Conservation (phyloP, 2,888 invertebrate species). For the Sthenelais limicola region DNA sequence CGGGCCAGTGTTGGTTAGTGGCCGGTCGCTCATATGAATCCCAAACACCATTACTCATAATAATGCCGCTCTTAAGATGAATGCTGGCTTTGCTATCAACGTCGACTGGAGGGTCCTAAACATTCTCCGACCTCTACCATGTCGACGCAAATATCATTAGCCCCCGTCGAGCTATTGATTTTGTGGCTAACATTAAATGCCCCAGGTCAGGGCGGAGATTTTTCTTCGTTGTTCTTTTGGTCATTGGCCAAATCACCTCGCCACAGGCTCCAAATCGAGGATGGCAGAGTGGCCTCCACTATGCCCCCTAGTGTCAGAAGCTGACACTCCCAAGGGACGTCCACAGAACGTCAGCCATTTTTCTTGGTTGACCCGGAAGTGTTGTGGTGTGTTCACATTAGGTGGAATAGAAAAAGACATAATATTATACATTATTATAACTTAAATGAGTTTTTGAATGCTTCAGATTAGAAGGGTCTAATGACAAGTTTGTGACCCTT, state of each 20-base stretch:
- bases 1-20: too few relatives aligned
- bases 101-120: neutral
- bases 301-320: neutral
- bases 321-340: neutral
- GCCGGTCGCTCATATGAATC: too few relatives aligned
- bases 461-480: too few relatives aligned
- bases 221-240: constrained; percentile 22
- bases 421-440: too few relatives aligned
- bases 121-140: neutral
- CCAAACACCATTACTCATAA: too few relatives aligned
- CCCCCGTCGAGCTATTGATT: constrained; percentile 11
- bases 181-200: constrained; percentile 11
- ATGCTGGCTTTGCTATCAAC: neutral
- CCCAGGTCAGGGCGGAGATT: neutral
- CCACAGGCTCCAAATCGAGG: constrained; percentile 6
- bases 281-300: neutral
- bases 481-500: too few relatives aligned
- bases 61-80: too few relatives aligned
- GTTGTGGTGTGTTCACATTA: too few relatives aligned
- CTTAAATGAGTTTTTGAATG: too few relatives aligned
- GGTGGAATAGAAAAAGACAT: too few relatives aligned
- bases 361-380: too few relatives aligned
- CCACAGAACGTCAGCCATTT: too few relatives aligned
- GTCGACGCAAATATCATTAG: constrained; percentile 24
- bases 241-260: constrained; percentile 29